Base-by-base conservation (phyloP, 2,113 vertebrate species). In the Eonycteris spelaea region DNA sequence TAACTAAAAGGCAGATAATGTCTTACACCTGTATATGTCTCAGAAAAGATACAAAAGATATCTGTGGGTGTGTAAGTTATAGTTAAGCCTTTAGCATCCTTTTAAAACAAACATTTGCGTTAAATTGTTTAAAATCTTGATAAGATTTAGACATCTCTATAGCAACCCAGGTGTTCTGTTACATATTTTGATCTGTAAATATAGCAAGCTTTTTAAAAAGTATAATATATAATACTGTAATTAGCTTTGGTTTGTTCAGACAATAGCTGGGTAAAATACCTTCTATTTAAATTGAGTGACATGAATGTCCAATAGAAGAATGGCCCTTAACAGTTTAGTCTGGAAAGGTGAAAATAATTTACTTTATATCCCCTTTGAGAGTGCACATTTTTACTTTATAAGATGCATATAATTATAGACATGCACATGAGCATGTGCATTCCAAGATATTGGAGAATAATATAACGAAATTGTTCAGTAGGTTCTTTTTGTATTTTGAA, bases 141-240 rank as follows among this genome's bases (percentile, higher is more conserved):
- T 82, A 97, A 97, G 96, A 88, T 95, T 92, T 95, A 97, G 94
- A 59, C 7, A 98, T 97, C 95, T 94, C 97, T 94, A 97, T 95
- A 96, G 97, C 91, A 98, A 98, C 75, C n/a, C 0, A 40, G 15
- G 86, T 78, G 86, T 94, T 74, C 14, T 87, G 26, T 95, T 97
- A 85, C 75, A 96, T 63, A 82, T 74, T 90, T 94, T 98, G 24
- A 93, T 91, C 33, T 95, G 30, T 92, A 73, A 92, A 84, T 90
- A 51, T 22, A 79, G 35, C 43, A 92, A 94, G 38, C 40, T 86
- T 97, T 90, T 85, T 21, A 91, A 95, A 87, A 4, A 86, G 26
- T 30, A 86, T 12, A 97, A 86, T 94, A 82, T 85, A 30, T 53
- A 86, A 91, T 65, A 75, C 13, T 91, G n/a, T 63, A 96, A 98